Conservation (phyloP, 2,888 invertebrate genomes). For the Clanis bilineata region DNA sequence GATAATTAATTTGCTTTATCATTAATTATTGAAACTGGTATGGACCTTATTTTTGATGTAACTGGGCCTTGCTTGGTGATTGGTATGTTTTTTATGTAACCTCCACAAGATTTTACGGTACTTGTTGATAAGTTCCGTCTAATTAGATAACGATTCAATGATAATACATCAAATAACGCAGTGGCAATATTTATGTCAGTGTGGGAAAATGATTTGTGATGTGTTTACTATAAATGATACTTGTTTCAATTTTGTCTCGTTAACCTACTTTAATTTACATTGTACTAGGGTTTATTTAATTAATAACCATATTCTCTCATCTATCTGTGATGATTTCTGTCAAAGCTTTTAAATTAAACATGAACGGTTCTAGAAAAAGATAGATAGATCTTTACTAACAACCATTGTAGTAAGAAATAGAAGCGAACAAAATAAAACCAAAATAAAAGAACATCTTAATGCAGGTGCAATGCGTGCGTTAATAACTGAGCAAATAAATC, state of each 20-base stretch:
- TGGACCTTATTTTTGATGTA: not conserved
- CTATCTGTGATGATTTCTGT: too few species aligned
- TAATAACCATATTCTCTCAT: too few species aligned
- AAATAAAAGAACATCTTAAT: not conserved
- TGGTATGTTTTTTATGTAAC: not conserved
- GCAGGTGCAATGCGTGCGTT: constrained; percentile 3
- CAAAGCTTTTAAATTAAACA: too few species aligned
- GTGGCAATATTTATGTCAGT: not conserved
- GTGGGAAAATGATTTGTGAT: not conserved
- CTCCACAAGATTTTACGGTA: not conserved
- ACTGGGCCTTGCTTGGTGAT: not conserved
- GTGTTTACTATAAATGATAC: too few species aligned
- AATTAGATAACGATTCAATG: not conserved
- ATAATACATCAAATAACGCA: not conserved
- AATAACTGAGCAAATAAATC: constrained; percentile 9
- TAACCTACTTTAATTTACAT: too few species aligned
- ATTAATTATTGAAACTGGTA: not conserved
- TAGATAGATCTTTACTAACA: too few species aligned
- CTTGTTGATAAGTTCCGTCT: not conserved
- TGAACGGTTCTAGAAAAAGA: too few species aligned
- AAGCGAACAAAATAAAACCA: too few species aligned
- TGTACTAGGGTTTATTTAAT: too few species aligned
- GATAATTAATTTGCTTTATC: not conserved
- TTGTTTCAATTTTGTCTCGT: too few species aligned
- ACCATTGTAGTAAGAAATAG: too few species aligned